Evolutionary conservation across 2,113 vertebrate species (phyloP).

Genomic region (Bos indicus): DNA sequence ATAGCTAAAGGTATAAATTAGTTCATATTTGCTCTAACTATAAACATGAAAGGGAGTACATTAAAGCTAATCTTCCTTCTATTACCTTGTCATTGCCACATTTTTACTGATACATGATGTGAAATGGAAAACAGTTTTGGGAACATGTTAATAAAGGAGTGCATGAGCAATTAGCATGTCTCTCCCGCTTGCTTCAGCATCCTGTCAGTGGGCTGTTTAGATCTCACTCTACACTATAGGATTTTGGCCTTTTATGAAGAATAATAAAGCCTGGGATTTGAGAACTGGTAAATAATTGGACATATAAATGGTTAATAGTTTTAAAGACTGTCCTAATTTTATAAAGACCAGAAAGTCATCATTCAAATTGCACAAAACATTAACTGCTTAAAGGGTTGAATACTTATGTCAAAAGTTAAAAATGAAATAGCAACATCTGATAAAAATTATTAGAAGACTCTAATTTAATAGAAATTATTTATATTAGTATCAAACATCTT

Average conservation of each 20-base stretch:
- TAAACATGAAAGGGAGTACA: conserved; percentile 70
- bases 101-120: conserved; percentile 57
- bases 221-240: not conserved
- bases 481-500: not conserved
- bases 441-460: not conserved
- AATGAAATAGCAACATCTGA: not conserved
- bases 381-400: not conserved
- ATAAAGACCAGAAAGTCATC: not conserved
- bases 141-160: not conserved
- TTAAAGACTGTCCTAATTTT: not conserved
- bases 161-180: not conserved
- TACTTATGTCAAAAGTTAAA: not conserved
- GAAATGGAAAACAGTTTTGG: conserved; percentile 40
- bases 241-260: not conserved
- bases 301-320: not conserved
- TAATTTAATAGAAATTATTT: not conserved
- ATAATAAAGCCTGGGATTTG: not conserved
- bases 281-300: not conserved
- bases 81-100: conserved; percentile 70
- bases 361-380: not conserved
- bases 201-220: not conserved
- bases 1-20: conserved; percentile 70
- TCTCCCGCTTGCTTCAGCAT: not conserved
- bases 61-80: conserved; percentile 71
- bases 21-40: conserved; percentile 67